phyloP scores from a whole-genome alignment of 2,888 invertebrate genomes.

The Acrobasis consociella region DNA sequence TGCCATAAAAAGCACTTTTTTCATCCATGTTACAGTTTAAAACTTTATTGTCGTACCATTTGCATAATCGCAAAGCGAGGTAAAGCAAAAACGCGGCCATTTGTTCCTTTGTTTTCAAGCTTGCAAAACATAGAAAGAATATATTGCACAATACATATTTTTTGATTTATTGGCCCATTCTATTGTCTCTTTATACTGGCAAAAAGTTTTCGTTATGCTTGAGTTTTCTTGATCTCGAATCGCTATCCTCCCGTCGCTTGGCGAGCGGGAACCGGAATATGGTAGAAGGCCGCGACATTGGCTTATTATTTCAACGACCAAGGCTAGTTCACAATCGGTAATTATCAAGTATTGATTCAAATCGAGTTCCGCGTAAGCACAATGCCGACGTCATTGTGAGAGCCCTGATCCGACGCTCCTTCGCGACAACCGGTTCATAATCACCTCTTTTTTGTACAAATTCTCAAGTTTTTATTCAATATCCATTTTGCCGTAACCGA shows the following conservation, averaged over 20 bases:
- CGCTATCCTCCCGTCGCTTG: constrained; percentile 57
- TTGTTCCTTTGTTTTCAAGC: constrained; percentile 69
- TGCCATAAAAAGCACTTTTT: constrained; percentile 66
- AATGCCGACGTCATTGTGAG: constrained; percentile 53
- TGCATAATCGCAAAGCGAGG: constrained; percentile 77
- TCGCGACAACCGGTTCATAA: constrained; percentile 59
- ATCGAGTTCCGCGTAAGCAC: constrained; percentile 49
- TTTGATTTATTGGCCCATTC: constrained; percentile 69
- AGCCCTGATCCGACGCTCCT: constrained; percentile 54
- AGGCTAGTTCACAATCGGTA: constrained; percentile 65
- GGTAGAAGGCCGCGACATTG: constrained; percentile 66
- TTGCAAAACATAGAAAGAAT: constrained; percentile 65
- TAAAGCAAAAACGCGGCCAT: constrained; percentile 68
- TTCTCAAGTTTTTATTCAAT: constrained; percentile 50
- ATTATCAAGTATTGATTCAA: constrained; percentile 65
- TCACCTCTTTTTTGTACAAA: constrained; percentile 58
- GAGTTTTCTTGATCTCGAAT: constrained; percentile 57
- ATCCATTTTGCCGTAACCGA: constrained; percentile 40
- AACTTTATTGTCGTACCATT: constrained; percentile 74
- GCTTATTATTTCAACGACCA: constrained; percentile 65
- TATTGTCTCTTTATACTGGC: constrained; percentile 57
- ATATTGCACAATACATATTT: constrained; percentile 69
- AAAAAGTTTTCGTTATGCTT: constrained; percentile 61
- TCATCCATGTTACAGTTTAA: constrained; percentile 71
- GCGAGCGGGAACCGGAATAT: constrained; percentile 58